phyloP scores from a whole-genome alignment of 37 sponge, comb jelly and placozoan genomes.

The Halisarca cf. caerulea region DNA sequence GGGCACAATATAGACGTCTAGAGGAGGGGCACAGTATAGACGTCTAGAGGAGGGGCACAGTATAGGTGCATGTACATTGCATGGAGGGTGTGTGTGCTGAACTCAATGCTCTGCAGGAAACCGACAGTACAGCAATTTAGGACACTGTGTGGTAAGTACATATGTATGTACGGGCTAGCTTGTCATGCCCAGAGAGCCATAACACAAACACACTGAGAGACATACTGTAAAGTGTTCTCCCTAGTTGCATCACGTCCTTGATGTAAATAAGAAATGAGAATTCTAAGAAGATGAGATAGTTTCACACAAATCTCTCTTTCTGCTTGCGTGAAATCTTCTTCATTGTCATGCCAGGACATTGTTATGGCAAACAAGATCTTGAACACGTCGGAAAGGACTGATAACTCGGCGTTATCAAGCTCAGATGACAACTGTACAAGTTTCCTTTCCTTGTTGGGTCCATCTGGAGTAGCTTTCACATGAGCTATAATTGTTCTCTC shows the following conservation, averaged over 20 bases:
- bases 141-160: too few relatives aligned
- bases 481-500: conserved; percentile 11
- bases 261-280: conserved; percentile 20
- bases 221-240: conserved; percentile 3
- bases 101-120: too few relatives aligned
- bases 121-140: too few relatives aligned
- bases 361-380: conserved; percentile 67
- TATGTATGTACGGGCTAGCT: too few relatives aligned
- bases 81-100: too few relatives aligned
- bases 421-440: conserved; percentile 2
- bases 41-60: too few relatives aligned
- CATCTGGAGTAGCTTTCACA: too few relatives aligned
- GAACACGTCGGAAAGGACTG: conserved; percentile 31
- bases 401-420: not conserved
- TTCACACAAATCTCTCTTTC: conserved; percentile 23
- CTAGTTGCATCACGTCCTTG: not conserved
- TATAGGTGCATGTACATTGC: too few relatives aligned
- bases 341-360: conserved; percentile 34
- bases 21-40: too few relatives aligned
- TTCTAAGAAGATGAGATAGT: conserved; percentile 13
- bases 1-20: too few relatives aligned
- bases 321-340: conserved; percentile 1
- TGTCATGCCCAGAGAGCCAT: too few relatives aligned
- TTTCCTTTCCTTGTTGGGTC: not conserved
- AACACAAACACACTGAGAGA: not conserved